phyloP scores from a whole-genome alignment of 2,797 vertebrate genomes.

The Miichthys miiuy region DNA sequence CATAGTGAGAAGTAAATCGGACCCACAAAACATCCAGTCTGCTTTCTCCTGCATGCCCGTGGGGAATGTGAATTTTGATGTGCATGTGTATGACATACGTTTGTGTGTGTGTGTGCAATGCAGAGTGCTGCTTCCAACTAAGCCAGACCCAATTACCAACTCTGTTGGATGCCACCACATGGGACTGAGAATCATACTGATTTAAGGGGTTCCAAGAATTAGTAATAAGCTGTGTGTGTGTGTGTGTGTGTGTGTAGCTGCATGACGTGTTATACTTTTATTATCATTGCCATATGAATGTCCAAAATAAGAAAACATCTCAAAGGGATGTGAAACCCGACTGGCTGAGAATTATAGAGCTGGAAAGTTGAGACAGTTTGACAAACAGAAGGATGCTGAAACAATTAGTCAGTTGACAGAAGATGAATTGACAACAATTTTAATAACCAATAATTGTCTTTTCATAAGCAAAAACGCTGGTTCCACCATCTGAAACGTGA shows the following conservation, averaged over 20 bases:
- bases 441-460: not conserved
- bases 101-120: not conserved
- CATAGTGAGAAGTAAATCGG: conserved; percentile 52
- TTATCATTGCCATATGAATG: not conserved
- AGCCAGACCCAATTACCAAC: conserved; percentile 47
- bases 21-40: conserved; percentile 17
- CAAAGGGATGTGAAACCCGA: not conserved
- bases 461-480: not conserved
- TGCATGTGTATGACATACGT: conserved; percentile 18
- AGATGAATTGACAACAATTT: not conserved
- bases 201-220: not conserved
- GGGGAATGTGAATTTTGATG: not conserved
- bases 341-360: not conserved
- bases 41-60: not conserved
- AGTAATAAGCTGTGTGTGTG: conserved; percentile 10
- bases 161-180: conserved; percentile 42
- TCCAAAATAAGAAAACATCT: conserved; percentile 7
- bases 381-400: not conserved
- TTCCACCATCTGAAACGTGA: not conserved
- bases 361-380: not conserved
- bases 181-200: conserved; percentile 8
- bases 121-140: not conserved
- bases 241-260: conserved; percentile 5
- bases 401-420: not conserved
- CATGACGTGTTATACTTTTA: conserved; percentile 1